A percentile compares a stretch with the other conserved stretches of the same genome.
Conservation (phyloP, 2,113 vertebrate species). For the Rhea americana region DNA sequence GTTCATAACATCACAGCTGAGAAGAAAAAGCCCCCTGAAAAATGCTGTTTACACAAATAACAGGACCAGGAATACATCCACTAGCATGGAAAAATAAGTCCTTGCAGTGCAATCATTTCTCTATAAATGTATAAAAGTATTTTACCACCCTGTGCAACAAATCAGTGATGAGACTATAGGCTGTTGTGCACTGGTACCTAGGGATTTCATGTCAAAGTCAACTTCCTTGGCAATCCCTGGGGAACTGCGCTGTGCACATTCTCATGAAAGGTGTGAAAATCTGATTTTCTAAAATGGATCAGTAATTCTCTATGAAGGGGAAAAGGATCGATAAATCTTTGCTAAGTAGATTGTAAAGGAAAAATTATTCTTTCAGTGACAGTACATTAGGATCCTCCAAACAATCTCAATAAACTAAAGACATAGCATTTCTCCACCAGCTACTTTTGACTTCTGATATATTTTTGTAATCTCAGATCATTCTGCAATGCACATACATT, state of each 20-base stretch:
- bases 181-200: conserved; percentile 66
- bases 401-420: conserved; percentile 93
- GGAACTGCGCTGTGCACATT: conserved; percentile 86
- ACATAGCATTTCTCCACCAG: conserved; percentile 85
- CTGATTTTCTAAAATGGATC: conserved; percentile 99
- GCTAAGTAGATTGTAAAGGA: conserved; percentile 99
- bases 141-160: conserved; percentile 81
- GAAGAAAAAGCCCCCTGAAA: conserved; percentile 54
- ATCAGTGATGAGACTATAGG: conserved; percentile 79
- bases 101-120: conserved; percentile 80
- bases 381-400: conserved; percentile 94
- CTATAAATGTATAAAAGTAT: conserved; percentile 81
- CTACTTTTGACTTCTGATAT: conserved; percentile 86
- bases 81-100: conserved; percentile 77
- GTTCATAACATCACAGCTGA: conserved; percentile 70
- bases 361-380: conserved; percentile 92
- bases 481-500: conserved; percentile 79
- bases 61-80: conserved; percentile 71
- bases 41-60: conserved; percentile 81
- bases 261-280: conserved; percentile 98
- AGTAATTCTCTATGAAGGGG: conserved; percentile 97
- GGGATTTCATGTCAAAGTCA: conserved; percentile 90
- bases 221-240: conserved; percentile 84
- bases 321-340: conserved; percentile 98
- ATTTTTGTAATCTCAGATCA: conserved; percentile 80